Evolutionary conservation across 2,113 vertebrate species (phyloP).

Genomic region (Oncorhynchus gorbuscha): DNA sequence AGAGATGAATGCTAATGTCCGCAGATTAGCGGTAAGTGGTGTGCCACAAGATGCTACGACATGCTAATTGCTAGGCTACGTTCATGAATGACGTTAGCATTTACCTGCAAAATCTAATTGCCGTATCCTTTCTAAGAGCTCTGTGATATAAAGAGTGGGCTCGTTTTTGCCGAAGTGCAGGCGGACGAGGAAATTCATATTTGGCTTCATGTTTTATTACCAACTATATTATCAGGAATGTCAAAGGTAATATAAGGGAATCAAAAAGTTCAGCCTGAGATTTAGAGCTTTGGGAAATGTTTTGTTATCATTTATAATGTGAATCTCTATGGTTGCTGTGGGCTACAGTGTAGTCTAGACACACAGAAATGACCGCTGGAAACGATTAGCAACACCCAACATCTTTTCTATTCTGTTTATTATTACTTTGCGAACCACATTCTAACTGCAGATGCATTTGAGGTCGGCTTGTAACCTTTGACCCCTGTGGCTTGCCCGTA

Average conservation of each 20-base stretch:
- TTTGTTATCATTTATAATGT: too few species aligned
- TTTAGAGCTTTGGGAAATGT: too few species aligned
- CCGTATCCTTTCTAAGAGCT: neutral
- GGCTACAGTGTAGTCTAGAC: neutral
- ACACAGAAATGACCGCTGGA: neutral
- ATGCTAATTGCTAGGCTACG: neutral
- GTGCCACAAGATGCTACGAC: neutral
- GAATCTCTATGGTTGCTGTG: too few species aligned
- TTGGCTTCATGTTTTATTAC: too few species aligned
- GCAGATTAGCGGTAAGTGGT: slow-evolving; percentile 87
- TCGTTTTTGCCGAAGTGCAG: neutral
- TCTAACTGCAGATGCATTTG: neutral
- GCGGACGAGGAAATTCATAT: too few species aligned
- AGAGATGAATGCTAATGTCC: slow-evolving; percentile 87
- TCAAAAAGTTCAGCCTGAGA: too few species aligned
- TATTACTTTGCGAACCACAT: neutral
- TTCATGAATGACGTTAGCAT: neutral
- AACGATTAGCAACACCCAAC: too few species aligned
- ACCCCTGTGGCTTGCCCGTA: neutral
- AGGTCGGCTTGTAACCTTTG: neutral
- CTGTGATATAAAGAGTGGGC: neutral
- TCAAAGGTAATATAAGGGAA: neutral
- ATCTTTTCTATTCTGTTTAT: neutral
- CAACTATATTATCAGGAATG: neutral
- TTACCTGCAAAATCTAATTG: neutral